Evolutionary conservation across 2,113 vertebrate genomes (phyloP).

Genomic region (Petroica traversi): DNA sequence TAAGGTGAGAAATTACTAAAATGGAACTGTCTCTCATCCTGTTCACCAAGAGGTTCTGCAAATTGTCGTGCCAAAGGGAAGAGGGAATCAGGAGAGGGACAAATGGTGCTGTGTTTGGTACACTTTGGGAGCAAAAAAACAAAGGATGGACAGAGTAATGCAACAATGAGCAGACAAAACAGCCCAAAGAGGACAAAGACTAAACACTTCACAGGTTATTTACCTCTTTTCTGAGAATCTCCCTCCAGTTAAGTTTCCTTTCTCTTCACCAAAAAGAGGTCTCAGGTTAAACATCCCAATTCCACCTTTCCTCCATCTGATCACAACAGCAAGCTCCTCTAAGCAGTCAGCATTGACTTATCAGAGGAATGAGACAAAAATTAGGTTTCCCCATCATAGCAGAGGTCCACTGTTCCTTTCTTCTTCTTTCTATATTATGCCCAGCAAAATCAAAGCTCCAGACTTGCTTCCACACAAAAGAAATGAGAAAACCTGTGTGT

Average conservation of each 20-base stretch:
- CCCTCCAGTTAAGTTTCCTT: background rate
- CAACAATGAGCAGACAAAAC: background rate
- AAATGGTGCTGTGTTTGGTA: fast-evolving
- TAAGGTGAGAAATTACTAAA: background rate
- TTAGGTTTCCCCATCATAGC: background rate
- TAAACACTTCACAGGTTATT: background rate
- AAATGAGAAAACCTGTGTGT: slow-evolving; percentile 4
- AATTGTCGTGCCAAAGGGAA: background rate
- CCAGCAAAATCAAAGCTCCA: background rate
- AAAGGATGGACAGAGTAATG: background rate
- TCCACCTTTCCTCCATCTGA: background rate
- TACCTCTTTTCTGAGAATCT: slow-evolving; percentile 1
- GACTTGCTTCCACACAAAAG: background rate
- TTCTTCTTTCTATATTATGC: background rate
- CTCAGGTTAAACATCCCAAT: background rate
- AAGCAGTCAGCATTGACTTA: background rate
- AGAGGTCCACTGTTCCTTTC: background rate
- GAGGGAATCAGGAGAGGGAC: background rate
- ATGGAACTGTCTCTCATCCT: background rate
- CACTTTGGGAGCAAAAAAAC: background rate
- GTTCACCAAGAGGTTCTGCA: background rate
- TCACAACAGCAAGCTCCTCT: background rate
- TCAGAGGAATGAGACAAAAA: background rate
- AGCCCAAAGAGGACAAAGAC: background rate
- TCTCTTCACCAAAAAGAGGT: background rate